These are phyloP conservation scores for Caenorhabditis sulstoni DNA, from an alignment of 2,888 invertebrate species.

Conservation along the genomic window DNA sequence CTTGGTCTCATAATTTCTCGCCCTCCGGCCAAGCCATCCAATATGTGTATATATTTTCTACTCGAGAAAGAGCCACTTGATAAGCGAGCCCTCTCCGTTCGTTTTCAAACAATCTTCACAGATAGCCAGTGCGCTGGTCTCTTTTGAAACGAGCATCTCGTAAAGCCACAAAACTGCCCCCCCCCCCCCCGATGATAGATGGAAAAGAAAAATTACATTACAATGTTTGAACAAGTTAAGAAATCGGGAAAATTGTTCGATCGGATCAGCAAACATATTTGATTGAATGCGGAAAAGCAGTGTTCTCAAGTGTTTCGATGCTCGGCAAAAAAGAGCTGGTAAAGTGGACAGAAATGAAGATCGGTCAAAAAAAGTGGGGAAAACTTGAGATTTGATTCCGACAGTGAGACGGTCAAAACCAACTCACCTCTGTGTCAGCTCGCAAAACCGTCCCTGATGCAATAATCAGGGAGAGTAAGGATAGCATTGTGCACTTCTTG, in stretches of 20 bases:
- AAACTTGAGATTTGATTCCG: too few species aligned
- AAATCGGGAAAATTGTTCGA: conserved; percentile 18
- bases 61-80: conserved; percentile 54
- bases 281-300: conserved; percentile 12
- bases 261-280: conserved; percentile 37
- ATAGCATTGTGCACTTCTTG: conserved; percentile 69
- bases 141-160: too few species aligned
- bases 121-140: conserved; percentile 9
- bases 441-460: conserved; percentile 79
- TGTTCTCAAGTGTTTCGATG: conserved; percentile 37
- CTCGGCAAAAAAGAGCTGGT: conserved; percentile 19
- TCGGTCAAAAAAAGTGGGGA: neutral
- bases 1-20: too few species aligned
- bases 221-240: conserved; percentile 43
- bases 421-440: conserved; percentile 76
- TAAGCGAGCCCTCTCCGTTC: conserved; percentile 37
- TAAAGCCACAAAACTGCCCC: too few species aligned
- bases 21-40: neutral
- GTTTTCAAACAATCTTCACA: conserved; percentile 40
- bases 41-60: conserved; percentile 14
- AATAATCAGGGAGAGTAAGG: conserved; percentile 77
- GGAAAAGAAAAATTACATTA: conserved; percentile 1
- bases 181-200: neutral
- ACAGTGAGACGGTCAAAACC: too few species aligned
- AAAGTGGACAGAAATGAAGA: conserved; percentile 29